A percentile compares a stretch with the other conserved stretches of the same genome.
These are phyloP conservation scores for Cryptocheilus praepositus DNA, from an alignment of 2,888 invertebrate species.

Conservation along the genomic window DNA sequence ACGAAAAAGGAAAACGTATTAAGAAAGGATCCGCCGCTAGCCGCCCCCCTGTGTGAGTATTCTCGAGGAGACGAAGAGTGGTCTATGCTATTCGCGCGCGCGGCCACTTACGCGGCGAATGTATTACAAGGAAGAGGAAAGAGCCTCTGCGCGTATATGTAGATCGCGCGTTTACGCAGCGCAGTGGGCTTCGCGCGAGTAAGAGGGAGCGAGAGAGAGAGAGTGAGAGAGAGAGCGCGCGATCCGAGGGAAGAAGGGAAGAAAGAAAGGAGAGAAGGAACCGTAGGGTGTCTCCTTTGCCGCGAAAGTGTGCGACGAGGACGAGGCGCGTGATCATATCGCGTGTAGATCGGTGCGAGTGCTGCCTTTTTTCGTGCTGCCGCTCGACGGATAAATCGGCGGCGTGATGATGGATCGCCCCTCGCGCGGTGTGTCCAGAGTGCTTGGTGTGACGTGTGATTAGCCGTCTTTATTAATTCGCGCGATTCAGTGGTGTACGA, in stretches of 20 bases:
- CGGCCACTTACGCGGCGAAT: no score
- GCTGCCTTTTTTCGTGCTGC: conserved; percentile 4
- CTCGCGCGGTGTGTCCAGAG: conserved; percentile 56
- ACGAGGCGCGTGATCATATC: conserved; percentile 11
- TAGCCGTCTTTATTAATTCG: conserved; percentile 42
- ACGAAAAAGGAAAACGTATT: neutral
- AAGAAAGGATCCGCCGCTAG: neutral
- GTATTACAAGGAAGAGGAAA: no score
- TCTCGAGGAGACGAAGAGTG: neutral
- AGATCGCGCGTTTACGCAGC: no score
- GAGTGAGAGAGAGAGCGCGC: conserved; percentile 5
- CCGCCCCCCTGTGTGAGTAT: neutral
- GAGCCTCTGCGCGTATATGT: no score
- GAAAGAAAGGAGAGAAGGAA: conserved; percentile 13
- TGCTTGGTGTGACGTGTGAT: conserved; percentile 64
- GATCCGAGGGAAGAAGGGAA: conserved; percentile 3
- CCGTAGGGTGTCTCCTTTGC: conserved; percentile 2
- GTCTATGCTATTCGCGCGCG: neutral
- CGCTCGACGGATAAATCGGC: conserved; percentile 18
- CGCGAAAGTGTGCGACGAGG: conserved; percentile 2
- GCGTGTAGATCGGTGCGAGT: conserved; percentile 30
- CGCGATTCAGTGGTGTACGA: conserved; percentile 65
- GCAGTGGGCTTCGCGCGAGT: neutral
- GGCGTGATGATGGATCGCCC: conserved; percentile 49
- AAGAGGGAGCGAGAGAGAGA: conserved; percentile 1